Evolutionary conservation across 2,888 invertebrate genomes (phyloP).

Genomic region (Noctua pronuba): DNA sequence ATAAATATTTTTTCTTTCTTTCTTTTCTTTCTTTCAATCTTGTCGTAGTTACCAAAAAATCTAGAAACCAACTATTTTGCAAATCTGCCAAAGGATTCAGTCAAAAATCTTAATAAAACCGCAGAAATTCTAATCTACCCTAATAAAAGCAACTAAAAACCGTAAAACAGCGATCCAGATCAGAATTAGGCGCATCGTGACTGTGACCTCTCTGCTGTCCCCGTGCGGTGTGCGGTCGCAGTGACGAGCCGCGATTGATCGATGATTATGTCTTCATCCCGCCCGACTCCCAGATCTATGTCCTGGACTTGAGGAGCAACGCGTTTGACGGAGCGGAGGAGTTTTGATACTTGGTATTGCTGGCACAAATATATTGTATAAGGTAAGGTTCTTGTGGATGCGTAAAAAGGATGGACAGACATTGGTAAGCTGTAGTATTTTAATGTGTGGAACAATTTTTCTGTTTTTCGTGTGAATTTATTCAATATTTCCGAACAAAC

Average conservation of each 20-base stretch:
- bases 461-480: not conserved
- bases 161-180: slow-evolving; percentile 25
- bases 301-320: slow-evolving; percentile 52
- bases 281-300: slow-evolving; percentile 69
- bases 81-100: not conserved
- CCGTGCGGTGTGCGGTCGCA: slow-evolving; percentile 84
- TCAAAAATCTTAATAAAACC: not conserved
- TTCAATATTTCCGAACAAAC: not conserved
- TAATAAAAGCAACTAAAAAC: slow-evolving; percentile 3
- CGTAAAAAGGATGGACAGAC: not conserved
- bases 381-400: not conserved
- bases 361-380: not conserved
- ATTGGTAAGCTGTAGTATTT: not conserved
- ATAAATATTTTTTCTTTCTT: no score
- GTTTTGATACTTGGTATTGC: slow-evolving; percentile 60
- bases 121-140: not conserved
- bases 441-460: not conserved
- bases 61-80: no score
- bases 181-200: slow-evolving; percentile 60
- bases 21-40: no score
- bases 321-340: not conserved
- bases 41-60: not conserved
- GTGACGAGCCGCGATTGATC: slow-evolving; percentile 85
- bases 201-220: slow-evolving; percentile 69
- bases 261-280: slow-evolving; percentile 87